Conservation (phyloP, 2,797 vertebrate species). For the Caiman crocodilus region DNA sequence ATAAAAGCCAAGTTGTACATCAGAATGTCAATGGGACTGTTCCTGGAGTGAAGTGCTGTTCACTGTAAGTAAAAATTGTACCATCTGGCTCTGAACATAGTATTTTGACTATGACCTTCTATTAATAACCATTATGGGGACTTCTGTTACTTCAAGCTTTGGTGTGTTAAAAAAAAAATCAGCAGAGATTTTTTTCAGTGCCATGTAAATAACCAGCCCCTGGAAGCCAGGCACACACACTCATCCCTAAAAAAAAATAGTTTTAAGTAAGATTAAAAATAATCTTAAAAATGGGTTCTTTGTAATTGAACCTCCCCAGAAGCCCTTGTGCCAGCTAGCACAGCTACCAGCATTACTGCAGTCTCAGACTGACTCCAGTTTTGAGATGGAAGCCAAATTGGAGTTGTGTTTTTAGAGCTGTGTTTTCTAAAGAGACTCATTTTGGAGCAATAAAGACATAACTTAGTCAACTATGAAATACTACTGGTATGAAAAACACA, state of each 20-base stretch:
- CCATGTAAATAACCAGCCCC: background rate
- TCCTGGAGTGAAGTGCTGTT: background rate
- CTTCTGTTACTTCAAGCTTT: background rate
- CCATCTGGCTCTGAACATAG: background rate
- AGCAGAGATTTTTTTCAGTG: background rate
- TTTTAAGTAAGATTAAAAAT: background rate
- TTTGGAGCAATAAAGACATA: background rate
- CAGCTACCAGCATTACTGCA: background rate
- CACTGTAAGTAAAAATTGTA: background rate
- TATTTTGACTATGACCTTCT: background rate
- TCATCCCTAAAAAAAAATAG: background rate
- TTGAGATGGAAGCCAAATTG: background rate
- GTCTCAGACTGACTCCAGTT: background rate
- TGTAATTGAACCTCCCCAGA: background rate
- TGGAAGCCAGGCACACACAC: background rate
- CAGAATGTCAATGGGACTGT: background rate
- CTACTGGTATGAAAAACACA: background rate
- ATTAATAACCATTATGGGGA: background rate
- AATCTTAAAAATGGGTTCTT: background rate
- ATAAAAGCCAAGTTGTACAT: background rate
- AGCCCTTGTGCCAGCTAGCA: background rate
- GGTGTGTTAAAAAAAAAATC: background rate
- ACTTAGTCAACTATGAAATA: background rate
- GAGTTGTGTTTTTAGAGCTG: background rate
- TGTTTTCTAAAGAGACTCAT: background rate